Conservation (phyloP, 2,113 vertebrate genomes). For the Prunella fulvescens region DNA sequence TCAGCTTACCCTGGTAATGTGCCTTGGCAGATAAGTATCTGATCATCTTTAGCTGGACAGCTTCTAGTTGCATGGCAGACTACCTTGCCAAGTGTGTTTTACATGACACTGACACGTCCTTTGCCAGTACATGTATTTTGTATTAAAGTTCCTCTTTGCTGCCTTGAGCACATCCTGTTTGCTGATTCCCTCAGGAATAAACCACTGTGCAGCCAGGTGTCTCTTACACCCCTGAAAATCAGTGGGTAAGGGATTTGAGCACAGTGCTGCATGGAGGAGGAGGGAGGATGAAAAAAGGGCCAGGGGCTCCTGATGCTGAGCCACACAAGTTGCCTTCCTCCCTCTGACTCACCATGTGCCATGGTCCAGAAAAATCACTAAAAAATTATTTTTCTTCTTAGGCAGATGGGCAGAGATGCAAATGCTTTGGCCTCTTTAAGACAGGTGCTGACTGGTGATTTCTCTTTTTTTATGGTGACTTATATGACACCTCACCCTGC, state of each 20-base stretch:
- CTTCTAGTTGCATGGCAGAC: conserved; percentile 13
- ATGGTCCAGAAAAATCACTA: not conserved
- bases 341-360: not conserved
- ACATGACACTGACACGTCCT: not conserved
- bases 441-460: not conserved
- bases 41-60: not conserved
- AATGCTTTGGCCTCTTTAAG: not conserved
- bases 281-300: not conserved
- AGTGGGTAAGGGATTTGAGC: not conserved
- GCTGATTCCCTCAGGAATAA: not conserved
- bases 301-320: not conserved
- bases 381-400: not conserved
- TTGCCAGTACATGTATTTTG: not conserved
- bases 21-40: conserved; percentile 4
- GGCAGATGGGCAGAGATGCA: not conserved
- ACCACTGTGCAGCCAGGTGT: not conserved
- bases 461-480: not conserved
- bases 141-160: not conserved
- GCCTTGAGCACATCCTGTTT: not conserved
- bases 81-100: not conserved
- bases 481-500: not conserved
- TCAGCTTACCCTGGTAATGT: conserved; percentile 5
- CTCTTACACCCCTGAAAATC: not conserved
- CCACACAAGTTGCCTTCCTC: not conserved
- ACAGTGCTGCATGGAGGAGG: not conserved